Percentiles rank a stretch among this genome's conserved stretches.
Conservation (phyloP, 2,888 invertebrate species). For the Hypena proboscidalis region DNA sequence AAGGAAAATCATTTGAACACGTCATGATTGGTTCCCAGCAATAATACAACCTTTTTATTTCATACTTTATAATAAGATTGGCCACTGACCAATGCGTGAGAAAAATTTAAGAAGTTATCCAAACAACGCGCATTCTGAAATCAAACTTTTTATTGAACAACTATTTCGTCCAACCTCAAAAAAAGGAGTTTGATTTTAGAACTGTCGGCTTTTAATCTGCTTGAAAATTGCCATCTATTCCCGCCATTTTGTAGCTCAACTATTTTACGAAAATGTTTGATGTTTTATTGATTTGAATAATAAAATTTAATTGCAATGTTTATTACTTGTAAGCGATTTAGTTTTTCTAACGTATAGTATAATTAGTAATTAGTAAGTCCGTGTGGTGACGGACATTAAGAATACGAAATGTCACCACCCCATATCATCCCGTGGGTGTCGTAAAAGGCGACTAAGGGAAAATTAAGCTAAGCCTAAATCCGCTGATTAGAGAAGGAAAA, state of each 20-base stretch:
- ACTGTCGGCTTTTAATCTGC: conserved; percentile 10
- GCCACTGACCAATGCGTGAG: conserved; percentile 33
- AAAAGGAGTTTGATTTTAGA: conserved; percentile 10
- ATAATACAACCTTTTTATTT: conserved; percentile 44
- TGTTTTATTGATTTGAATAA: conserved; percentile 33
- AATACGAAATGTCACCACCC: no score
- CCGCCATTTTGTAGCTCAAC: conserved; percentile 31
- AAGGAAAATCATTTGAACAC: conserved; percentile 44
- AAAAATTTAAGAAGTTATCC: conserved; percentile 36
- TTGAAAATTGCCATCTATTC: conserved; percentile 17
- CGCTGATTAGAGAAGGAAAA: no score
- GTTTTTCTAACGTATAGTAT: conserved; percentile 34
- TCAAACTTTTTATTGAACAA: conserved; percentile 25
- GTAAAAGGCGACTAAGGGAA: no score
- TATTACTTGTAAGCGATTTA: conserved; percentile 36
- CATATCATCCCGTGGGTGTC: no score
- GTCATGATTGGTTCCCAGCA: conserved; percentile 40
- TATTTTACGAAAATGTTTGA: conserved; percentile 23
- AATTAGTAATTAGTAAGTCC: no score
- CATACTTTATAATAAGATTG: conserved; percentile 19
- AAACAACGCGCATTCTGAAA: conserved; percentile 24
- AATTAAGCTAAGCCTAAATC: no score
- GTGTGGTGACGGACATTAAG: no score
- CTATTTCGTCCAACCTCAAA: conserved; percentile 17
- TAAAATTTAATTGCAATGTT: conserved; percentile 47